These are phyloP conservation scores for Toxotes lorentzi DNA, from an alignment of 2,797 vertebrate species.

Conservation along the genomic window DNA sequence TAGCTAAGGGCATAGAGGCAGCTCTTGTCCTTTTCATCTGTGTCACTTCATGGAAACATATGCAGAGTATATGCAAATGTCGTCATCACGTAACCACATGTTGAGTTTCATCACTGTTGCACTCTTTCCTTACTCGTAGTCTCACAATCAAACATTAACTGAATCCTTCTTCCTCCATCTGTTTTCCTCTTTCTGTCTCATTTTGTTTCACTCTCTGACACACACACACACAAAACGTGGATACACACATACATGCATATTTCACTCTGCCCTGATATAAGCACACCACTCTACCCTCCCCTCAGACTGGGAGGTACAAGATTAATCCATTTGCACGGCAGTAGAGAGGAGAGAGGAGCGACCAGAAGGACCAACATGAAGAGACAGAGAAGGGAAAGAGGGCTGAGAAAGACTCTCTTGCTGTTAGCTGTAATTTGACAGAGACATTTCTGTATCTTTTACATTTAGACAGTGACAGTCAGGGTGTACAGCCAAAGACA, in stretches of 20 bases:
- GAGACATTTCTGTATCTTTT: slow-evolving; percentile 36
- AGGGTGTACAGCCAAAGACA: slow-evolving; percentile 8
- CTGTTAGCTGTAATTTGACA: slow-evolving; percentile 23
- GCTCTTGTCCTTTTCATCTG: slow-evolving; percentile 5
- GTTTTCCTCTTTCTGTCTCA: slow-evolving; percentile 10
- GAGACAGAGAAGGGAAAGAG: slow-evolving; percentile 2
- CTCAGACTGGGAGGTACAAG: slow-evolving; percentile 75
- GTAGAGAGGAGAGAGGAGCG: slow-evolving; percentile 35
- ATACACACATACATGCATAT: slow-evolving; percentile 64
- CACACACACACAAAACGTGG: slow-evolving; percentile 17
- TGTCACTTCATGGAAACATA: slow-evolving; percentile 17
- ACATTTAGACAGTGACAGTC: slow-evolving; percentile 26
- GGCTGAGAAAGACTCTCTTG: slow-evolving; percentile 8
- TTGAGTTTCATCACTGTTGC: slow-evolving; percentile 8
- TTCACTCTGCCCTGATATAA: slow-evolving; percentile 66
- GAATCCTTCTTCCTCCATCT: slow-evolving; percentile 31
- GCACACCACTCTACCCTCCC: slow-evolving; percentile 62
- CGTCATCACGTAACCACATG: slow-evolving; percentile 16
- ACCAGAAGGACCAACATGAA: slow-evolving; percentile 23
- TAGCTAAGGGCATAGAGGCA: slow-evolving; percentile 2
- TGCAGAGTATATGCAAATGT: slow-evolving; percentile 20
- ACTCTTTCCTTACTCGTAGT: neutral
- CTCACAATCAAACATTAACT: slow-evolving; percentile 12
- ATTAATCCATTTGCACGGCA: slow-evolving; percentile 80
- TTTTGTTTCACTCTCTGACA: slow-evolving; percentile 34